phyloP scores from a whole-genome alignment of 2,888 invertebrate species.

The Holacanthella duospinosa region DNA sequence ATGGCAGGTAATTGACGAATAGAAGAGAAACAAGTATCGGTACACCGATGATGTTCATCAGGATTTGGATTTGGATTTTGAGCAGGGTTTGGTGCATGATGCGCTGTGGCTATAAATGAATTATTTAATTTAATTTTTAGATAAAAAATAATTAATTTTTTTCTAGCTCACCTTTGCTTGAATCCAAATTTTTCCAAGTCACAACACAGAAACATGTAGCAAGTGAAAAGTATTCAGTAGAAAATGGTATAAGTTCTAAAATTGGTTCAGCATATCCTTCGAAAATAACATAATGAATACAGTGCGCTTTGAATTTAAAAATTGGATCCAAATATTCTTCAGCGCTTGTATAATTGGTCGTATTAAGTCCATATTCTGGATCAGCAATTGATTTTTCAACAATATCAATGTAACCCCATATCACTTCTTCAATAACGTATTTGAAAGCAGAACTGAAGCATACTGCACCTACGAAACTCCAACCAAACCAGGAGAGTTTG shows the following conservation, averaged over 20 bases:
- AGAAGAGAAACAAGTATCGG: not conserved
- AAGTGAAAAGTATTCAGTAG: slow-evolving; percentile 7
- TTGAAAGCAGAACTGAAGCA: slow-evolving; percentile 8
- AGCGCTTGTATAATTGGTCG: not conserved
- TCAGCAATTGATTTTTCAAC: not conserved
- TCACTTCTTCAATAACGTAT: slow-evolving; percentile 1
- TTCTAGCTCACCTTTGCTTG: too few species aligned
- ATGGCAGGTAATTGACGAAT: not conserved
- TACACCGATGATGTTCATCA: not conserved
- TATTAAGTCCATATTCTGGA: slow-evolving; percentile 2
- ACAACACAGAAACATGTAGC: slow-evolving; percentile 8
- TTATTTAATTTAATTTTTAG: not conserved
- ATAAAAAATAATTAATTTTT: not conserved
- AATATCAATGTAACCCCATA: slow-evolving; percentile 6
- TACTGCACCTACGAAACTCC: slow-evolving; percentile 1
- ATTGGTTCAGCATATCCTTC: not conserved
- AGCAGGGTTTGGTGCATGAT: not conserved
- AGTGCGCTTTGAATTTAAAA: not conserved
- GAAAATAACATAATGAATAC: not conserved
- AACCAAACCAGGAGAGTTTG: not conserved
- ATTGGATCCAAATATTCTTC: not conserved
- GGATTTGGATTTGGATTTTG: not conserved
- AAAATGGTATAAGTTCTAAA: not conserved
- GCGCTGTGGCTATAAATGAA: not conserved
- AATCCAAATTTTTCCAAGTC: not conserved